phyloP scores from a whole-genome alignment of 2,888 invertebrate species.

The Acronicta psi region DNA sequence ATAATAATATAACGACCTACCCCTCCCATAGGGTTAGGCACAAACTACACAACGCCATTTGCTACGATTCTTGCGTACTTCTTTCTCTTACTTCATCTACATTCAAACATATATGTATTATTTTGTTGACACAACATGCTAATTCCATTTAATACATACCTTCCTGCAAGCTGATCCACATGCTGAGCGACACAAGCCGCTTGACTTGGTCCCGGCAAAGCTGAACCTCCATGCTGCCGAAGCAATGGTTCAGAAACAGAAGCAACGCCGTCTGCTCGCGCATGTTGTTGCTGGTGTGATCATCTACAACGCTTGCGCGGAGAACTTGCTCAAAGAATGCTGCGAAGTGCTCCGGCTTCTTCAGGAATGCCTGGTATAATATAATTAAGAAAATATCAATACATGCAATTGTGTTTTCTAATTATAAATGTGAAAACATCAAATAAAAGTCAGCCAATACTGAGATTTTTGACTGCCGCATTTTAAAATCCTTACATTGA shows the following conservation, averaged over 20 bases:
- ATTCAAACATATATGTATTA: too few relatives aligned
- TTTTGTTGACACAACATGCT: too few relatives aligned
- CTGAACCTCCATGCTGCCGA: slow-evolving; percentile 99
- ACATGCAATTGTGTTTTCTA: too few relatives aligned
- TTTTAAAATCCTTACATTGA: too few relatives aligned
- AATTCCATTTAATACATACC: slow-evolving; percentile 72
- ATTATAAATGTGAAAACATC: too few relatives aligned
- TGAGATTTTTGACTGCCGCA: too few relatives aligned
- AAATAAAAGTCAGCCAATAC: not conserved
- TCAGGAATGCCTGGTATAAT: slow-evolving; percentile 92
- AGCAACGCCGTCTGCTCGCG: slow-evolving; percentile 96
- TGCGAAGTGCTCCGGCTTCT: slow-evolving; percentile 93
- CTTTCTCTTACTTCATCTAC: too few relatives aligned
- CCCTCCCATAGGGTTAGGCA: too few relatives aligned
- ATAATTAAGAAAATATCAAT: not conserved
- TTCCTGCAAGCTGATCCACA: slow-evolving; percentile 97
- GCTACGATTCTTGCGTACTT: too few relatives aligned
- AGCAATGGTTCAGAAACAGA: slow-evolving; percentile 98
- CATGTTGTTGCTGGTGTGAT: slow-evolving; percentile 75
- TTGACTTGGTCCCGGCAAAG: slow-evolving; percentile 97
- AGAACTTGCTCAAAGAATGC: slow-evolving; percentile 95
- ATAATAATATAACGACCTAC: too few relatives aligned
- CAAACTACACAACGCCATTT: too few relatives aligned
- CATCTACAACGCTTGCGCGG: slow-evolving; percentile 91
- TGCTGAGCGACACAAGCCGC: slow-evolving; percentile 96